Conservation (phyloP, 2,797 vertebrate species). For the Gadopsis bispinosus region DNA sequence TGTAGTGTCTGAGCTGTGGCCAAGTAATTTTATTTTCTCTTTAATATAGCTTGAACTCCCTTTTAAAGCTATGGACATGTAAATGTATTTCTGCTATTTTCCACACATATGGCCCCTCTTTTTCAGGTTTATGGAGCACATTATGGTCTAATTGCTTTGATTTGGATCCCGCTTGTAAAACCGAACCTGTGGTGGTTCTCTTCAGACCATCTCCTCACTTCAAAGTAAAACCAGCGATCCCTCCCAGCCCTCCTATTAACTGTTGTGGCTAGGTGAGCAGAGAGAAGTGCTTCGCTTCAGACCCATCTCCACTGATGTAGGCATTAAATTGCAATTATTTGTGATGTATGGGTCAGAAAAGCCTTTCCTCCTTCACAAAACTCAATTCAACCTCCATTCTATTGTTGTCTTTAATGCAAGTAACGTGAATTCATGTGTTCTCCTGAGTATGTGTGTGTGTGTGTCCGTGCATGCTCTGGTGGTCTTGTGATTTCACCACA, state of each 20-base stretch:
- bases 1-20: slow-evolving; percentile 36
- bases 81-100: slow-evolving; percentile 67
- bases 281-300: slow-evolving; percentile 39
- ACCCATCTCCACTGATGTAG: slow-evolving; percentile 20
- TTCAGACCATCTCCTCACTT: slow-evolving; percentile 82
- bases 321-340: slow-evolving; percentile 54
- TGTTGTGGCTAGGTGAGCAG: slow-evolving; percentile 39
- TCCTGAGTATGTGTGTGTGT: neutral
- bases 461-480: neutral
- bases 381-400: slow-evolving; percentile 38
- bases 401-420: slow-evolving; percentile 52
- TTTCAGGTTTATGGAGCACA: slow-evolving; percentile 85
- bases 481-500: slow-evolving; percentile 59
- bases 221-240: slow-evolving; percentile 73
- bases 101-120: slow-evolving; percentile 72
- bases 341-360: slow-evolving; percentile 50
- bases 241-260: slow-evolving; percentile 28
- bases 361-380: slow-evolving; percentile 35
- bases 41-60: slow-evolving; percentile 66
- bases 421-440: slow-evolving; percentile 35
- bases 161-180: slow-evolving; percentile 86
- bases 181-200: slow-evolving; percentile 76
- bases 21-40: slow-evolving; percentile 72
- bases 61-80: slow-evolving; percentile 67
- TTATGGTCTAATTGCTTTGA: slow-evolving; percentile 87